phyloP scores from a whole-genome alignment of 2,113 vertebrate genomes.

The zebrafish (Danio rerio) region DNA sequence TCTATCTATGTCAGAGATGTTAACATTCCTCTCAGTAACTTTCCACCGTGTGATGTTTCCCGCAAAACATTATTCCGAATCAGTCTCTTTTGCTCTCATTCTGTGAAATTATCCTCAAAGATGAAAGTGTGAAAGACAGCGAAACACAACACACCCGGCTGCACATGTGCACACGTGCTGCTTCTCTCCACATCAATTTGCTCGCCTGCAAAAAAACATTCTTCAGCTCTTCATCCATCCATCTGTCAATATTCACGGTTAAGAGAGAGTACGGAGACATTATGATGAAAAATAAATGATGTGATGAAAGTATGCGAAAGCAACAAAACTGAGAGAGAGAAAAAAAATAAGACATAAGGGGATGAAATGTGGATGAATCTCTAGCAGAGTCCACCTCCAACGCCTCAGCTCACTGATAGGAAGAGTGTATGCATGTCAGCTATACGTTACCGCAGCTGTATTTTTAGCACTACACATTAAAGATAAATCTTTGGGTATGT shows the following conservation, averaged over 20 bases:
- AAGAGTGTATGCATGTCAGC: background rate
- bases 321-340: background rate
- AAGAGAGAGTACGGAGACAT: conserved; percentile 13
- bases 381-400: conserved; percentile 23
- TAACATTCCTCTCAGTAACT: background rate
- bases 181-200: background rate
- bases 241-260: conserved; percentile 8
- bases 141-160: background rate
- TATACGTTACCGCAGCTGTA: conserved; percentile 16
- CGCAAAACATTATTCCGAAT: background rate
- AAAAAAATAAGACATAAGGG: conserved; percentile 1
- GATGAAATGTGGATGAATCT: conserved; percentile 11
- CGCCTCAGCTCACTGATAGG: conserved; percentile 20
- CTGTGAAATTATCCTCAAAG: conserved; percentile 15
- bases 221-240: conserved; percentile 34
- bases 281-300: conserved; percentile 34
- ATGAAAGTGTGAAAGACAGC: background rate
- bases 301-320: background rate
- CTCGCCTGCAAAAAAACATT: background rate
- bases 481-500: background rate
- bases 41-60: background rate
- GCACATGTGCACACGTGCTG: background rate
- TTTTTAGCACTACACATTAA: conserved; percentile 36
- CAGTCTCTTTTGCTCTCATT: background rate
- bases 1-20: no score